Conservation (phyloP, 2,113 vertebrate genomes). For the Rhinoptilus africanus region DNA sequence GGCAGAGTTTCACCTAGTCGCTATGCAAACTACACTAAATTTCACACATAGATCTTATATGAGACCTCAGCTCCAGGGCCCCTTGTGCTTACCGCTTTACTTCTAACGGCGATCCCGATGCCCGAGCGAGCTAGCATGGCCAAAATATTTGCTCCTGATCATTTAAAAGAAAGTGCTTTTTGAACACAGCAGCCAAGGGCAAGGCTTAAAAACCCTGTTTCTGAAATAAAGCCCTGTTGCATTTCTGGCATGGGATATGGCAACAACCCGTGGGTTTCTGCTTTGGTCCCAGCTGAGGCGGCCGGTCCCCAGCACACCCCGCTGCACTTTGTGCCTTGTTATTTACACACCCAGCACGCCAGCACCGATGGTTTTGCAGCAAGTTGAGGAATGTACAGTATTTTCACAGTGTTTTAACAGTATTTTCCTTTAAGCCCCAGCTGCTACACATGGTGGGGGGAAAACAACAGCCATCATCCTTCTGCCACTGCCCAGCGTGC, state of each 20-base stretch:
- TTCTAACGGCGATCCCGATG: neutral
- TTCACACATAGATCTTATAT: accelerated
- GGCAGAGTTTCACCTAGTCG: neutral
- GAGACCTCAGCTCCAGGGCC: accelerated
- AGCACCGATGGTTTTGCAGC: neutral
- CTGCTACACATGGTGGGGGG: accelerated
- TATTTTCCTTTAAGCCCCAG: neutral
- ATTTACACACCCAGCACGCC: neutral
- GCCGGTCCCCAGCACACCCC: neutral
- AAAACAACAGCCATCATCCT: accelerated
- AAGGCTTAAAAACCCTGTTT: neutral
- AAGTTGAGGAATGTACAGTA: neutral
- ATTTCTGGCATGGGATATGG: accelerated
- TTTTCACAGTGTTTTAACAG: neutral
- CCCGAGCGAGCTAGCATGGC: neutral
- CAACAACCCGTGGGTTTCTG: neutral
- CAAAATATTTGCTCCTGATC: neutral
- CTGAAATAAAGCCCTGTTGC: neutral
- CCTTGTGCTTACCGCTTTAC: accelerated
- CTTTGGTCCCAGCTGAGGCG: neutral
- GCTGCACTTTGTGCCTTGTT: neutral
- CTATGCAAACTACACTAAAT: neutral
- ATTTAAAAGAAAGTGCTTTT: neutral
- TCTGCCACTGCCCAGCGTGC: neutral
- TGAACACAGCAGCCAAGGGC: neutral